A percentile compares a stretch with the other conserved stretches of the same genome.
Conservation (phyloP, 2,888 invertebrate genomes). For the Troides helena region DNA sequence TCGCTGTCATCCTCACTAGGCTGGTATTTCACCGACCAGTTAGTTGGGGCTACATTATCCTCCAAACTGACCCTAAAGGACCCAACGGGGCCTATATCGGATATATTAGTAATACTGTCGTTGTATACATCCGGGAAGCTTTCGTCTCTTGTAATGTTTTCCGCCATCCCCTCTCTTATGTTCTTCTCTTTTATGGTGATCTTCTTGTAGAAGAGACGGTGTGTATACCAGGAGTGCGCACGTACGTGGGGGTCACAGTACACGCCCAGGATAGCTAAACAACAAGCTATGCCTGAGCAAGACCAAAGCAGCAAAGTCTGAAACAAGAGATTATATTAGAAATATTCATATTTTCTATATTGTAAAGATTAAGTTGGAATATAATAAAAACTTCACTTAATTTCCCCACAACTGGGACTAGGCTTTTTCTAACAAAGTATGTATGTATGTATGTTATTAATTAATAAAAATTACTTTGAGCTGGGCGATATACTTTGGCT, state of each 20-base stretch:
- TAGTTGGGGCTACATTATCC: conserved; percentile 39
- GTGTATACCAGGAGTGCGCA: conserved; percentile 61
- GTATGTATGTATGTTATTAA: no score
- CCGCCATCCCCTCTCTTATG: conserved; percentile 36
- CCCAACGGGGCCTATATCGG: conserved; percentile 33
- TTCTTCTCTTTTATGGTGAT: conserved; percentile 42
- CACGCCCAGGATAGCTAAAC: conserved; percentile 62
- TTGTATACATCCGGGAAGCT: conserved; percentile 40
- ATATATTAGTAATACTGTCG: conserved; percentile 34
- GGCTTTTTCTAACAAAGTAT: no score
- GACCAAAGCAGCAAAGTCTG: conserved; percentile 71
- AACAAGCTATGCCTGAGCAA: conserved; percentile 69
- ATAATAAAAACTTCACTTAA: no score
- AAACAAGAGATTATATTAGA: conserved; percentile 31
- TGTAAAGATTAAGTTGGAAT: no score
- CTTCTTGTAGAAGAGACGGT: conserved; percentile 54
- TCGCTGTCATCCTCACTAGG: conserved; percentile 40
- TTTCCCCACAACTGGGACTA: no score
- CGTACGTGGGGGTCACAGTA: conserved; percentile 70
- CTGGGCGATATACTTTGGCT: no score
- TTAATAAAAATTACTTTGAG: no score
- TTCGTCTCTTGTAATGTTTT: conserved; percentile 35
- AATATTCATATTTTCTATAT: no score
- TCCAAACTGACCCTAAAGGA: conserved; percentile 42
- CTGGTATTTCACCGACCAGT: conserved; percentile 42